A percentile compares a stretch with the other conserved stretches of the same genome.
Evolutionary conservation across 2,888 invertebrate species (phyloP).

Genomic region (Parnassius smintheus): DNA sequence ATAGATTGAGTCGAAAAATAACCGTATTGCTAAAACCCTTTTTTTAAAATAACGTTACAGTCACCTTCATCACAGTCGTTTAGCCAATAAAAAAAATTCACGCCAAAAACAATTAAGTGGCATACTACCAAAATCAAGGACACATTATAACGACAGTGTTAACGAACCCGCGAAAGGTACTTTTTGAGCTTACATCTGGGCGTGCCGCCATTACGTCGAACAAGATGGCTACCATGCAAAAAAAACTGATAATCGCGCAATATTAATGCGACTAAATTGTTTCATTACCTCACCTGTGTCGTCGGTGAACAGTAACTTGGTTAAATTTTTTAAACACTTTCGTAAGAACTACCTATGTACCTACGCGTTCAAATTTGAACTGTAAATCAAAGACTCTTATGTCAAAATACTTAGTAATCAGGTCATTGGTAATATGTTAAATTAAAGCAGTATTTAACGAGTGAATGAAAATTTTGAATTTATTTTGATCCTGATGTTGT

Average conservation of each 20-base stretch:
- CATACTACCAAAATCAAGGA: constrained; percentile 13
- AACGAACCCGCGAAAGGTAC: constrained; percentile 26
- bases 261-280: constrained; percentile 65
- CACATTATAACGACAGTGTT: constrained; percentile 17
- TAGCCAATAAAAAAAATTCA: constrained; percentile 16
- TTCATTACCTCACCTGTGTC: constrained; percentile 62
- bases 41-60: not conserved
- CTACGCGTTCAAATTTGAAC: constrained; percentile 8
- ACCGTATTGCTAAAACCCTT: too few relatives aligned
- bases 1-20: not conserved
- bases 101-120: constrained; percentile 19
- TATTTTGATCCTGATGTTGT: not conserved
- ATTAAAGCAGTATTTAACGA: not conserved
- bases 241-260: constrained; percentile 53
- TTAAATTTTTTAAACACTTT: constrained; percentile 10
- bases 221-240: constrained; percentile 62
- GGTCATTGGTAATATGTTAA: constrained; percentile 1
- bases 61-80: constrained; percentile 1
- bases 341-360: not conserved
- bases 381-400: not conserved
- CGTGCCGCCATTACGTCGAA: constrained; percentile 46
- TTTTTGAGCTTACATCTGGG: constrained; percentile 38
- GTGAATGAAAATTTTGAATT: not conserved
- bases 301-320: constrained; percentile 28
- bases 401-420: not conserved